Evolutionary conservation across 2,113 vertebrate species (phyloP), one percentile per base, ranked within the genome.

Genomic region (Sminthopsis crassicaudata): DNA sequence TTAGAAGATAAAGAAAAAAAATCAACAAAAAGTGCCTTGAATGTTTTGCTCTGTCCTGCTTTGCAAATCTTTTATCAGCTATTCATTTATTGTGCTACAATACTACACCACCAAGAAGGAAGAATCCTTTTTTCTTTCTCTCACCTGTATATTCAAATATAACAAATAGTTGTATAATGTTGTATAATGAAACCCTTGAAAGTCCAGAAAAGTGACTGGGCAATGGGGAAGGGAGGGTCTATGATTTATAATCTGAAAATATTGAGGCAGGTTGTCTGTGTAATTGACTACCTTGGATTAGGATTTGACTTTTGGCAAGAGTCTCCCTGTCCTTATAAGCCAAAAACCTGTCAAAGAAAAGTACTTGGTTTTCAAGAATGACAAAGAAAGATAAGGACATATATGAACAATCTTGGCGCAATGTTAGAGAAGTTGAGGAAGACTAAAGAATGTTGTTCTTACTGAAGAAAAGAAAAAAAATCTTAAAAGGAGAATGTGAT

Each of bases 311-410:
- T 14, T 96, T 93, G 53, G 53, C 6, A 57, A 27, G 46, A 96
- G 36, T 51, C 67, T 84, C 8, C 0, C 9, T 1, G 42, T 54
- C 30, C 52, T 95, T 23, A 0, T 55, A 89, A 91, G 2, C 67
- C 84, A 93, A 76, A 10, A 92, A 27, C 93, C 11, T 48, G 11
- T 84, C 42, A 96, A 94, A 95, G 8, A 96, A 94, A 94, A 96
- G 3, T 46, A 2, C 16, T 94, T 89, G 93, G 57, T 94, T 94
- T 30, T 51, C 2, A 30, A 25, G 24, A 26, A 0, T 54, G 0
- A 91, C 46, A 6, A 22, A 90, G 19, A 6, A 12, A 3, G 46
- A 92, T 88, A 3, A 57, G 53, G 27, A 90, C 1, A 92, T 76
- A 84, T 52, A 27, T 25, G 76, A 57, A 10, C 23, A 22, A 1